Evolutionary conservation across 2,113 vertebrate genomes (phyloP).

Genomic region (Halichoeres trimaculatus): DNA sequence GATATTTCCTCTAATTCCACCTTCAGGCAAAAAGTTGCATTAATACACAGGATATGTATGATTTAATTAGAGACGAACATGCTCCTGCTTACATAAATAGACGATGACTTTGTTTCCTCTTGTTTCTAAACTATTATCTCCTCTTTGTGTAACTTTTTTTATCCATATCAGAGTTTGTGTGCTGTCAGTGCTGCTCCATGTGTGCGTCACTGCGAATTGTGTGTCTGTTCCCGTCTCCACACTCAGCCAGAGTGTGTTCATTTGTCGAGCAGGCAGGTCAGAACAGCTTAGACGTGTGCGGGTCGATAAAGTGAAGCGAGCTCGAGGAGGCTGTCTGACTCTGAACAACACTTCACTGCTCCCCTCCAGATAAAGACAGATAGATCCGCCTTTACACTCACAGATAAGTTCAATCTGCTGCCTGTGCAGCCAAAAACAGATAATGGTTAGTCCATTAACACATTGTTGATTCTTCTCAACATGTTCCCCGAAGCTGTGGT

Average conservation of each 20-base stretch:
- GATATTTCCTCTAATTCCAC: conserved; percentile 9
- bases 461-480: background rate
- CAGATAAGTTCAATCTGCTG: conserved; percentile 26
- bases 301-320: conserved; percentile 55
- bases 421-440: background rate
- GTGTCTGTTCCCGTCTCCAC: background rate
- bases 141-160: background rate
- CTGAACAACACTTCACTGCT: conserved; percentile 39
- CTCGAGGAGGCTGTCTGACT: conserved; percentile 27
- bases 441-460: background rate
- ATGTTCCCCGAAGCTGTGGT: background rate
- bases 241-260: conserved; percentile 16
- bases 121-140: no score
- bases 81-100: no score
- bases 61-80: no score
- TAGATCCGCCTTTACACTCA: conserved; percentile 16
- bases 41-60: no score
- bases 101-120: background rate
- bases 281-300: conserved; percentile 32
- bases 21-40: background rate
- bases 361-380: conserved; percentile 41
- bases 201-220: background rate
- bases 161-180: background rate
- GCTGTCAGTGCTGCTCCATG: background rate
- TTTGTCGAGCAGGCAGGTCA: conserved; percentile 45